Evolutionary conservation across 2,888 invertebrate species (phyloP), one percentile per base, ranked within the genome.

Genomic region (Parthenolecanium corni): DNA sequence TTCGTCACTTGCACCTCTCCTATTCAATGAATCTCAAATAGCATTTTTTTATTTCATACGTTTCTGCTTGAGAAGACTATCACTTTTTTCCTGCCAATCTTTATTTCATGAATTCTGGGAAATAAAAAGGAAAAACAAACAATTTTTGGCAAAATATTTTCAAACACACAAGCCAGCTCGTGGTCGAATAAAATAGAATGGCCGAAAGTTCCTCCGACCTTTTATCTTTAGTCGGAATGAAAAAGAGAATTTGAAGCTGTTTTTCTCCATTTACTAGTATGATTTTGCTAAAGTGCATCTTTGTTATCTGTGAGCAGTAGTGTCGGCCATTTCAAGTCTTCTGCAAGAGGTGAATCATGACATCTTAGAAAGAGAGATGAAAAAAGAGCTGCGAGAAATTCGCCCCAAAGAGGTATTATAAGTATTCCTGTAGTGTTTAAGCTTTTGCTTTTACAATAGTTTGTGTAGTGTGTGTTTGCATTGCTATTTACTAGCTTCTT

Each of bases 261-360:
- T 57, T 42, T 57, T 57, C 23, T 31, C 9, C 31, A 31, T 6
- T 31, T 6, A 31, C 9, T 31, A 31, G 31, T 31, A 31, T n/a
- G 31, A 4, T 31, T 31, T 31, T 31, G 31, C 31, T 31, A 31
- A 31, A 31, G 9, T 31, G 31, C 31, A 31, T 6, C 4, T 66
- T 44, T 64, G 64, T 64, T 66, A 64, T 64, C 68, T 68, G 69
- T 66, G 66, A 74, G 74, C 81, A 85, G 85, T 85, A 80, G 83
- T 84, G 76, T 81, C 82, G 77, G 85, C 85, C 76, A 82, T 85
- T 78, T 82, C 85, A 74, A 85, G 84, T 74, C 82, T 87, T 76
- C 80, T 87, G 77, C 83, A 83, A 71, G 85, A 85, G 76, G 85
- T 86, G 78, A 83, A 84, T 76, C 83, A 83, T 74, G 82, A 84